Evolutionary conservation across 2,797 vertebrate species (phyloP).

Genomic region (Percopsis omiscomaycus): DNA sequence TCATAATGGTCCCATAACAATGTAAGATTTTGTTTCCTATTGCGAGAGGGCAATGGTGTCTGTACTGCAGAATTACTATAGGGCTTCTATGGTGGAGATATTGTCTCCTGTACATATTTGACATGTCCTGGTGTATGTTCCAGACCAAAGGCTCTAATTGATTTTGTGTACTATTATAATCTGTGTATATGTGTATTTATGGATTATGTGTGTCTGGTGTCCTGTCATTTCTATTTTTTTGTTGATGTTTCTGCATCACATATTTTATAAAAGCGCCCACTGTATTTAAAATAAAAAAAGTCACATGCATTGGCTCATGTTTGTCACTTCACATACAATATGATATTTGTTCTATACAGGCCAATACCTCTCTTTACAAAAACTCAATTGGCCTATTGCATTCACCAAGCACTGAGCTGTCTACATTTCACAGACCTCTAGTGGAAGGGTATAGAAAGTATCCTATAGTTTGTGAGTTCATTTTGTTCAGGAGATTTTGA

Average conservation of each 20-base stretch:
- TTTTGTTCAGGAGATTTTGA: too few relatives aligned
- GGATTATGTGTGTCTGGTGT: slow-evolving; percentile 58
- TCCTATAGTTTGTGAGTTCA: too few relatives aligned
- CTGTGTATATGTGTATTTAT: slow-evolving; percentile 69
- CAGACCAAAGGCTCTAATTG: slow-evolving; percentile 71
- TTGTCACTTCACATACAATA: slow-evolving; percentile 1
- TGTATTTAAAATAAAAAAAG: slow-evolving; percentile 69
- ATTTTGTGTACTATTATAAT: slow-evolving; percentile 62
- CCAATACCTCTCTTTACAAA: slow-evolving; percentile 1
- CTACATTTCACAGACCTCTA: too few relatives aligned
- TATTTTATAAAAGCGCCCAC: slow-evolving; percentile 73
- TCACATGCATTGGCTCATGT: slow-evolving; percentile 26
- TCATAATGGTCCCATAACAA: slow-evolving; percentile 38
- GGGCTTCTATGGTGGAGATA: slow-evolving; percentile 56
- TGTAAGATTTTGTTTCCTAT: slow-evolving; percentile 54
- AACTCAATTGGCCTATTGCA: too few relatives aligned
- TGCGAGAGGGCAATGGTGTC: slow-evolving; percentile 30
- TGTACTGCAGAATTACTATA: slow-evolving; percentile 41
- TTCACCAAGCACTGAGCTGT: too few relatives aligned
- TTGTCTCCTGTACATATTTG: slow-evolving; percentile 45
- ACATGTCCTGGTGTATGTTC: slow-evolving; percentile 50
- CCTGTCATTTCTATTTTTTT: slow-evolving; percentile 62
- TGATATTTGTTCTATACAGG: too few relatives aligned
- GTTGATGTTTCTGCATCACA: slow-evolving; percentile 68
- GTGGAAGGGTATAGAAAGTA: too few relatives aligned